Base-by-base conservation (phyloP, 2,888 invertebrate species). In the Marasmarcha lunaedactyla region DNA sequence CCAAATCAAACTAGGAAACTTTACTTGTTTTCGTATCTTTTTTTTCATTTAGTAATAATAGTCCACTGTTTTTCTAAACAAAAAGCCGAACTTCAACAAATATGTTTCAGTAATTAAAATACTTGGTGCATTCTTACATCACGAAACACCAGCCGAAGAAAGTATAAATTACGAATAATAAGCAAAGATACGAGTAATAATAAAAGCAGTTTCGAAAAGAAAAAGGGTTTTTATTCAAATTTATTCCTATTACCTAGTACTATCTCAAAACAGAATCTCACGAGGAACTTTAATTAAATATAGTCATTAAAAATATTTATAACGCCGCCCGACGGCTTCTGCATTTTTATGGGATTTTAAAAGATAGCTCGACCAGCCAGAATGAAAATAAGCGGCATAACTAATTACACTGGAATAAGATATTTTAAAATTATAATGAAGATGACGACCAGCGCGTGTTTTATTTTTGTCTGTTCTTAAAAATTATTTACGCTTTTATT, bases 231-330 rank as follows among this genome's bases (percentile, higher is more conserved):
- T 42, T 35, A 38, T 41, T 38, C 33, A 39, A 53, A 51, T 50
- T 53, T 49, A 53, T 51, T 48, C 53, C 50, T 46, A 52, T 52
- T 49, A 48, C 44, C 50, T 47, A 52, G 49, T 51, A 56, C 52
- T 51, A 51, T 52, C 57, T 48, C 50, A 51, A 43, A 49, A 50
- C 53, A 49, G 55, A 52, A 59, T 57, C 59, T 57, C 44, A 48
- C 46, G 15, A 52, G 48, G 49, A 60, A 64, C 56, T 65, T 63
- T 71, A 70, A 73, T 73, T 59, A 64, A 76, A 77, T 72, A 70
- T 62, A 65, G 63, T 61, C 66, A 68, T 78, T 77, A 76, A 78
- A 69, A 72, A 72, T 77, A 76, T 79, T 79, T 79, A 78, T 76
- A 67, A 61, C 62, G 46, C 44, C 52, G 53, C 50, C 54, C 53